Evolutionary conservation across 2,888 invertebrate species (phyloP).

Genomic region (Rutpela maculata): DNA sequence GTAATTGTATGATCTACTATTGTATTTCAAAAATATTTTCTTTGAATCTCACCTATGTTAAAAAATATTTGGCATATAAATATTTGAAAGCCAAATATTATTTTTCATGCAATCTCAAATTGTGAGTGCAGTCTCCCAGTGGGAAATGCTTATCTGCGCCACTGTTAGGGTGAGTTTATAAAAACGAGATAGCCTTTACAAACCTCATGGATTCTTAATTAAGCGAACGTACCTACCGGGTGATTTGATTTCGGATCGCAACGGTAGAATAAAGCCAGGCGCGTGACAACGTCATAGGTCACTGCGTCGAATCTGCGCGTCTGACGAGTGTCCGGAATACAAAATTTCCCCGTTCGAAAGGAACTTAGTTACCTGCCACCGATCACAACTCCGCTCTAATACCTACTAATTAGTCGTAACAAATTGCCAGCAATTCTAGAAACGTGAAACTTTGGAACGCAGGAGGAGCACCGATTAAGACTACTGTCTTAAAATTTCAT

Average conservation of each 20-base stretch:
- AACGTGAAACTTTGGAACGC: slow-evolving; percentile 55
- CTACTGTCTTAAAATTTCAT: slow-evolving; percentile 46
- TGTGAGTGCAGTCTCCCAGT: not conserved
- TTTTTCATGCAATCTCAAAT: not conserved
- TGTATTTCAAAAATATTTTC: no score
- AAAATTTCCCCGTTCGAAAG: slow-evolving; percentile 59
- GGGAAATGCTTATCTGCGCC: not conserved
- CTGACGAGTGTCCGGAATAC: slow-evolving; percentile 62
- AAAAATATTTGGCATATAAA: no score
- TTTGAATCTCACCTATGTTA: no score
- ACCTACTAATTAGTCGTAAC: slow-evolving; percentile 63
- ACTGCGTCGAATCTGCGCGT: slow-evolving; percentile 65
- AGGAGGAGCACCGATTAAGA: slow-evolving; percentile 52
- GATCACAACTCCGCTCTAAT: slow-evolving; percentile 57
- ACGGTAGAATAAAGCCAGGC: slow-evolving; percentile 64
- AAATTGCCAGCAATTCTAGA: slow-evolving; percentile 61
- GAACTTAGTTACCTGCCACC: slow-evolving; percentile 60
- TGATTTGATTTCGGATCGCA: slow-evolving; percentile 67
- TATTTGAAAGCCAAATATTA: no score
- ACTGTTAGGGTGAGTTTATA: not conserved
- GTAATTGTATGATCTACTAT: no score
- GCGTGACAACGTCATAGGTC: slow-evolving; percentile 68
- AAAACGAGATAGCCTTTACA: slow-evolving; percentile 33
- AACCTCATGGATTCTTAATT: slow-evolving; percentile 54
- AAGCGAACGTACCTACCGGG: slow-evolving; percentile 60